A percentile compares a stretch with the other conserved stretches of the same genome.
Evolutionary conservation across 2,797 vertebrate genomes (phyloP).

Genomic region (Delichon dasypus): DNA sequence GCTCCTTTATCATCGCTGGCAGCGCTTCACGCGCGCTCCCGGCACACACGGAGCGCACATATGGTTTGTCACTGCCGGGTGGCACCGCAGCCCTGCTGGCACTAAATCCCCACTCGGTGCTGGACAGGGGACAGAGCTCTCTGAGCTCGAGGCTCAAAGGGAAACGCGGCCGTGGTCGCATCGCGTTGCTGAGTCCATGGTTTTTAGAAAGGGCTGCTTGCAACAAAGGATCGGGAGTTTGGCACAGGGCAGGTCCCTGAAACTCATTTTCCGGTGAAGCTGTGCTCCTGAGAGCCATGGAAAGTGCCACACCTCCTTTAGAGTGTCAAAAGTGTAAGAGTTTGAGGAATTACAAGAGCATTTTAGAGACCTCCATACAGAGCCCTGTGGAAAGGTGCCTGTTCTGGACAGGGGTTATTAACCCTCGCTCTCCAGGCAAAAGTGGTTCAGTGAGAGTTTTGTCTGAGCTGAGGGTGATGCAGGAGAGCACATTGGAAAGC

Average conservation of each 20-base stretch:
- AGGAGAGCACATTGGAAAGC: neutral
- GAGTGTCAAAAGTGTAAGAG: neutral
- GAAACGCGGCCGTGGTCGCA: neutral
- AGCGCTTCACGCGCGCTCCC: neutral
- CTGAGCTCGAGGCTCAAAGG: neutral
- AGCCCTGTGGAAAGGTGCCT: neutral
- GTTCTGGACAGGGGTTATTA: neutral
- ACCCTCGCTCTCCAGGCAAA: neutral
- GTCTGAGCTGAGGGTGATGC: neutral
- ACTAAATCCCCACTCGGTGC: neutral
- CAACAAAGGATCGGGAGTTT: neutral
- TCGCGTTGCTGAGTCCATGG: fast-evolving
- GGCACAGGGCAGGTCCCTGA: neutral
- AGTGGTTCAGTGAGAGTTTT: neutral
- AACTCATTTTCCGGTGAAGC: neutral
- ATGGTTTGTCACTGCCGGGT: neutral
- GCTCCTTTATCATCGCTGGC: neutral
- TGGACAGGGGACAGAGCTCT: neutral
- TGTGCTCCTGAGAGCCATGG: neutral
- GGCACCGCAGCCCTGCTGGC: neutral
- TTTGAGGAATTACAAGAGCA: neutral
- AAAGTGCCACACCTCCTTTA: neutral
- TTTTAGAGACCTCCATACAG: neutral
- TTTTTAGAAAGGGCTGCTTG: neutral
- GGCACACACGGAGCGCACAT: neutral